Percentiles rank a stretch among this genome's conserved stretches.
Evolutionary conservation across 2,888 invertebrate species (phyloP).

Genomic region (Orchesellides sinensis): DNA sequence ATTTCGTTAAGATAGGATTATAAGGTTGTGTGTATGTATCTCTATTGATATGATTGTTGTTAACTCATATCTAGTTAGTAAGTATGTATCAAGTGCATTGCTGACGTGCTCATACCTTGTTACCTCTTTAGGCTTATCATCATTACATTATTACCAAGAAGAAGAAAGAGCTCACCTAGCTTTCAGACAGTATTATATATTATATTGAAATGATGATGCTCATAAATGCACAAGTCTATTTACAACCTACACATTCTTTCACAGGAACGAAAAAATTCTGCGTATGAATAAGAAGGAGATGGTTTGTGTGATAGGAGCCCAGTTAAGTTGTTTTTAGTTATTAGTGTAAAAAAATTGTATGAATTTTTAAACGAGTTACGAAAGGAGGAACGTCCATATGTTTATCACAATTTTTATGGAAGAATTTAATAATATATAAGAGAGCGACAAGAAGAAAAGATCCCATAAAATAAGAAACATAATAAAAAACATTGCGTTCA

Average conservation of each 20-base stretch:
- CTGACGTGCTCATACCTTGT: slow-evolving; percentile 58
- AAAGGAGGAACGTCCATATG: slow-evolving; percentile 32
- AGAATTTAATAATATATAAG: slow-evolving; percentile 37
- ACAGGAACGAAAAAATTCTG: slow-evolving; percentile 4
- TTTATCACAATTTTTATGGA: slow-evolving; percentile 32
- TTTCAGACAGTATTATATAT: slow-evolving; percentile 37
- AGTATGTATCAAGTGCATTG: slow-evolving; percentile 51
- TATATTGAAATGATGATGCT: neutral
- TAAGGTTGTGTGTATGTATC: neutral
- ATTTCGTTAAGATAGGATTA: neutral
- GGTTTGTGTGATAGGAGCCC: slow-evolving; percentile 22
- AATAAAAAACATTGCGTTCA: slow-evolving; percentile 47
- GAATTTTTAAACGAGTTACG: slow-evolving; percentile 34
- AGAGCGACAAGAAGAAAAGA: slow-evolving; percentile 8
- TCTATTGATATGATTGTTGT: slow-evolving; percentile 37
- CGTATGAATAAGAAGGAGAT: slow-evolving; percentile 15
- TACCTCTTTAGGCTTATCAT: slow-evolving; percentile 63
- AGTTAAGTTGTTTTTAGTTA: slow-evolving; percentile 31
- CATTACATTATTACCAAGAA: slow-evolving; percentile 35
- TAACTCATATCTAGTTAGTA: slow-evolving; percentile 45
- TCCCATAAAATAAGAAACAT: slow-evolving; percentile 30
- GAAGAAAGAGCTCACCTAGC: slow-evolving; percentile 43
- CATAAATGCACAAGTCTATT: slow-evolving; percentile 42
- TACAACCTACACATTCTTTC: slow-evolving; percentile 45
- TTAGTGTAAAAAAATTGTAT: slow-evolving; percentile 49